Percentiles rank a stretch among this genome's conserved stretches.
Conservation (phyloP, 2,797 vertebrate genomes). For the Sebastes hubbsi region DNA sequence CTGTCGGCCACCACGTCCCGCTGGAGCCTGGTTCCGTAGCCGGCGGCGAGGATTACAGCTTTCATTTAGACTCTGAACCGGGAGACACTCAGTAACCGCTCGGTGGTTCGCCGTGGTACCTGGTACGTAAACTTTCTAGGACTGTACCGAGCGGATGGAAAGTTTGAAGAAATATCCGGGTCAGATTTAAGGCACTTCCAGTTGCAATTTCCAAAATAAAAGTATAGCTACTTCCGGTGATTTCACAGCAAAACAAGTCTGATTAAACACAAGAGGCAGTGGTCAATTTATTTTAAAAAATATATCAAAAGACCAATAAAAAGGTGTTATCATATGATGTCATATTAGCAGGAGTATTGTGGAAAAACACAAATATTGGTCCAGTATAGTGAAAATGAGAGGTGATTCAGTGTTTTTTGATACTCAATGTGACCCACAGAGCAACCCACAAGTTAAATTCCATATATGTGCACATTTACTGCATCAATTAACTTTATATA, state of each 20-base stretch:
- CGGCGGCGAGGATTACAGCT: slow-evolving; percentile 84
- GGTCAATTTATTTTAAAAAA: not conserved
- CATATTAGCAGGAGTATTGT: not conserved
- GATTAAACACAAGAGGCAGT: not conserved
- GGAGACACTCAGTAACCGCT: rapidly evolving
- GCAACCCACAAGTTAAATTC: rapidly evolving
- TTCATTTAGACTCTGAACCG: slow-evolving; percentile 71
- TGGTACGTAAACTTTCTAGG: not conserved
- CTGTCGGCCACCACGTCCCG: slow-evolving; percentile 76
- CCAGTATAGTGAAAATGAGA: not conserved
- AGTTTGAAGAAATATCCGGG: rapidly evolving
- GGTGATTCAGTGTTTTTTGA: not conserved
- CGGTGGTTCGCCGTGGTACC: rapidly evolving
- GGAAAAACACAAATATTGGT: not conserved
- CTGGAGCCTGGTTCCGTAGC: slow-evolving; percentile 86
- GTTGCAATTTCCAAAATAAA: slow-evolving; percentile 2
- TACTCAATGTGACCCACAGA: not conserved
- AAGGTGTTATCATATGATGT: not conserved
- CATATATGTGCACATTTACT: not conserved
- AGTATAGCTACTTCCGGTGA: not conserved
- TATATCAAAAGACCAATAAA: not conserved
- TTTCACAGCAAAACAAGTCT: too few species aligned
- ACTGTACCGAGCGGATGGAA: too few species aligned
- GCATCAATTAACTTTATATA: not conserved
- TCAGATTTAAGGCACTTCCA: not conserved